A percentile compares a stretch with the other conserved stretches of the same genome.
Conservation (phyloP, 2,797 vertebrate genomes). For the Falco concolor region DNA sequence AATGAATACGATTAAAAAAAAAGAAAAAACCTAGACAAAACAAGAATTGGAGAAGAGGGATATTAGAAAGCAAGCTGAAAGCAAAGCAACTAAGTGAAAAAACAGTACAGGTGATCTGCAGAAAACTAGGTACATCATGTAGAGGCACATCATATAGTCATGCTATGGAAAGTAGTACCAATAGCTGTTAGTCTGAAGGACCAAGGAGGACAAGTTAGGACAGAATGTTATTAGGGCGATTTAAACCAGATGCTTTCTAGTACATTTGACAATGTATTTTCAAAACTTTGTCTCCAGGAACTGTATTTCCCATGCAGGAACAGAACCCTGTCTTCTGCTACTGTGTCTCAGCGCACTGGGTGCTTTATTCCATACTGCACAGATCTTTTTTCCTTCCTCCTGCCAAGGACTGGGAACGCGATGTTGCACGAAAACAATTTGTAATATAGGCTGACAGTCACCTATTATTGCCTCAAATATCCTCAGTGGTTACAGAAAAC, state of each 20-base stretch:
- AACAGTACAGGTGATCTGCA: neutral
- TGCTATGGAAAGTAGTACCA: neutral
- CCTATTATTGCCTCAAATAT: conserved; percentile 25
- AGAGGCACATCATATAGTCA: neutral
- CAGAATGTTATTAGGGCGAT: neutral
- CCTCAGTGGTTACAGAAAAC: neutral
- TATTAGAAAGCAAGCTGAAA: neutral
- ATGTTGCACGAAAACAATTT: neutral
- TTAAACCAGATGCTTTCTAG: neutral
- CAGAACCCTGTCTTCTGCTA: neutral
- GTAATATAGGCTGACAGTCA: conserved; percentile 19
- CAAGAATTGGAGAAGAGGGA: neutral
- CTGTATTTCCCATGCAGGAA: neutral
- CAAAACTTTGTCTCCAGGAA: neutral
- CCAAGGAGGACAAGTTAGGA: neutral
- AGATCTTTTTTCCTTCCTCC: neutral
- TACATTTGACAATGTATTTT: neutral
- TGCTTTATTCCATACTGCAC: neutral
- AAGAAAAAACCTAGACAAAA: neutral
- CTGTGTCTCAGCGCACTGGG: neutral
- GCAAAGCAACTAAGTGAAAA: neutral
- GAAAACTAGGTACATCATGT: neutral
- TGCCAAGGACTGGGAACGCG: neutral
- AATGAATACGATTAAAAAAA: neutral
- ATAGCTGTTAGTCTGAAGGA: neutral